Evolutionary conservation across 1,140 invertebrate genomes (phyloP).

Genomic region (Scaptomyza hsui): DNA sequence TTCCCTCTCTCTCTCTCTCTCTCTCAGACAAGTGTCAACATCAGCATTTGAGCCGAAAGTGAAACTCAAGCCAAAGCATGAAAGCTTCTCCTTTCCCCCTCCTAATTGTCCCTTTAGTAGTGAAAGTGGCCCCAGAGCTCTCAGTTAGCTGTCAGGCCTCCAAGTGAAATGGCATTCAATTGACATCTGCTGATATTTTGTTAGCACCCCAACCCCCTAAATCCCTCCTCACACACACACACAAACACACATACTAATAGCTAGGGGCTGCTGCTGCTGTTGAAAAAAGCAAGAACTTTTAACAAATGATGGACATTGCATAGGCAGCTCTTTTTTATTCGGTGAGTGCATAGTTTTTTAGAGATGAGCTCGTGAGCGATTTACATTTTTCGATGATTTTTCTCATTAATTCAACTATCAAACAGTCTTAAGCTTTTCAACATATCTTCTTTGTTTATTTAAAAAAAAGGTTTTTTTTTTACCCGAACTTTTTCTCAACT

Average conservation of each 20-base stretch:
- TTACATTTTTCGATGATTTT: too few relatives aligned
- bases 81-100: neutral
- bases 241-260: neutral
- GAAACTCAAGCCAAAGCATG: slow-evolving; percentile 61
- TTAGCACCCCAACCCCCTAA: slow-evolving; percentile 8
- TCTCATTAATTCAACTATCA: too few relatives aligned
- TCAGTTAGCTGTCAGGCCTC: slow-evolving; percentile 68
- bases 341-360: neutral
- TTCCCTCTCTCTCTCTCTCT: neutral
- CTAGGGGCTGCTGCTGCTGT: slow-evolving; percentile 1
- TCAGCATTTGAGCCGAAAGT: slow-evolving; percentile 68
- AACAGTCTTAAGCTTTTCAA: too few relatives aligned
- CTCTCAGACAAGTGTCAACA: slow-evolving; percentile 62
- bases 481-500: too few relatives aligned
- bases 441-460: too few relatives aligned
- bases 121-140: slow-evolving; percentile 70
- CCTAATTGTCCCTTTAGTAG: too few relatives aligned
- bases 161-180: slow-evolving; percentile 76
- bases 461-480: too few relatives aligned
- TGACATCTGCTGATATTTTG: slow-evolving; percentile 64
- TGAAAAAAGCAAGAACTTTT: slow-evolving; percentile 33
- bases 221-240: too few relatives aligned
- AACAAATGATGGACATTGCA: slow-evolving; percentile 69
- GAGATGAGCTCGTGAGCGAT: neutral
- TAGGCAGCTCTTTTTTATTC: slow-evolving; percentile 17